Conservation (phyloP, 37 sponge, comb jelly and placozoan species). For the Lycopodina hypogea region DNA sequence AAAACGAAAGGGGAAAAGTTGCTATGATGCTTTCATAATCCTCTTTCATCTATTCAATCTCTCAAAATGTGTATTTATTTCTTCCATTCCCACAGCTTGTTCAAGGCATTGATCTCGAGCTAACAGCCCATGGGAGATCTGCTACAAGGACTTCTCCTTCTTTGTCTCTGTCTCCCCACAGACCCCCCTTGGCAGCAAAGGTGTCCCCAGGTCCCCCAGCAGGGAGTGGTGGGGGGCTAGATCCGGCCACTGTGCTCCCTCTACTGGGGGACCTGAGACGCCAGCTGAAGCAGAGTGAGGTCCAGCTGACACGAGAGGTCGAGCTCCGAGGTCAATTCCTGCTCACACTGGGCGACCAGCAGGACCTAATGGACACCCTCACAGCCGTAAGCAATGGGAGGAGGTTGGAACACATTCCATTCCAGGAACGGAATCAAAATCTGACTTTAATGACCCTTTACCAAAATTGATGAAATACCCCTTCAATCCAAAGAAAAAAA, state of each 20-base stretch:
- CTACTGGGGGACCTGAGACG: constrained; percentile 29
- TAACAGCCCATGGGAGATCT: constrained; percentile 32
- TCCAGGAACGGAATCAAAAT: not conserved
- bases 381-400: constrained; percentile 30
- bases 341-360: constrained; percentile 58
- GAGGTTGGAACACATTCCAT: not conserved
- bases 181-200: not conserved
- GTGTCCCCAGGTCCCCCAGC: not conserved
- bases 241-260: not conserved
- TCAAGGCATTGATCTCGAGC: constrained; percentile 37
- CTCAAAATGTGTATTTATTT: too few relatives aligned
- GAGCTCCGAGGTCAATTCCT: constrained; percentile 46
- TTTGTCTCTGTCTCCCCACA: not conserved
- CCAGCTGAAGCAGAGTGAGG: constrained; percentile 60
- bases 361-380: constrained; percentile 64
- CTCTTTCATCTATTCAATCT: too few relatives aligned
- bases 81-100: constrained; percentile 20
- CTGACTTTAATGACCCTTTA: not conserved
- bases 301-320: constrained; percentile 55
- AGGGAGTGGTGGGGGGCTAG: not conserved
- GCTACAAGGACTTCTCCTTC: not conserved
- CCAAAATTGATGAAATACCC: not conserved
- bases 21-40: too few relatives aligned
- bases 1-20: too few relatives aligned
- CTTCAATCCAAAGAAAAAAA: too few relatives aligned